These are phyloP conservation scores for Nylanderia fulva DNA, from an alignment of 1,140 invertebrate genomes.

Conservation along the genomic window DNA sequence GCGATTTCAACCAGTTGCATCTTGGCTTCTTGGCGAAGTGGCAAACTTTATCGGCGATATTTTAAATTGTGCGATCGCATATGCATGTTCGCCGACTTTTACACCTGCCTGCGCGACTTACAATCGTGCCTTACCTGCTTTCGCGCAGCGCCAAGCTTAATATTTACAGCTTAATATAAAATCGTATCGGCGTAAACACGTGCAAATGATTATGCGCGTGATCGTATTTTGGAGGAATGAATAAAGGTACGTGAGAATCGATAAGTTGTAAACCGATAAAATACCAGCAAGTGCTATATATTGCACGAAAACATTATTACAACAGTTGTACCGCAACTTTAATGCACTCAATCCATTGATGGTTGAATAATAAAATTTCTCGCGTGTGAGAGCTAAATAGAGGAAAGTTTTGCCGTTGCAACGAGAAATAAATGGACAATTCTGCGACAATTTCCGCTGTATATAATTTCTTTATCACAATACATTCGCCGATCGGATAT, in stretches of 20 bases:
- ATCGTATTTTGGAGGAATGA: conserved; percentile 6
- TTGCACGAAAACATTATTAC: background rate
- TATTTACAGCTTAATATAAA: conserved; percentile 55
- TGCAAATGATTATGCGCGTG: conserved; percentile 29
- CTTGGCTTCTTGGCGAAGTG: conserved; percentile 2
- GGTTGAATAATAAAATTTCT: conserved; percentile 6
- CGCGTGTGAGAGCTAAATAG: background rate
- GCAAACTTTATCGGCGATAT: conserved; percentile 55
- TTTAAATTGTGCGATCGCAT: conserved; percentile 14
- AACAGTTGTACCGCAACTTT: background rate
- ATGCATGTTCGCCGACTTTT: conserved; percentile 28
- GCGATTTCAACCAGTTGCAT: conserved; percentile 25
- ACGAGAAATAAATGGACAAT: background rate
- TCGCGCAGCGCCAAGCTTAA: background rate
- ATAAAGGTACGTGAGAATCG: conserved; percentile 7
- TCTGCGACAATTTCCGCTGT: background rate
- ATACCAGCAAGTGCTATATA: background rate
- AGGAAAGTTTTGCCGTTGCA: background rate
- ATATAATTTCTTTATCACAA: background rate
- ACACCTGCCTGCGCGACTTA: conserved; percentile 44
- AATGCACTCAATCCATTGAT: background rate
- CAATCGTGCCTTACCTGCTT: conserved; percentile 13
- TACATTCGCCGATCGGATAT: background rate
- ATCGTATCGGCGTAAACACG: conserved; percentile 28
- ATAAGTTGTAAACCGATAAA: conserved; percentile 3